These are phyloP conservation scores for Xylota sylvarum DNA, from an alignment of 2,888 invertebrate species.

Conservation along the genomic window DNA sequence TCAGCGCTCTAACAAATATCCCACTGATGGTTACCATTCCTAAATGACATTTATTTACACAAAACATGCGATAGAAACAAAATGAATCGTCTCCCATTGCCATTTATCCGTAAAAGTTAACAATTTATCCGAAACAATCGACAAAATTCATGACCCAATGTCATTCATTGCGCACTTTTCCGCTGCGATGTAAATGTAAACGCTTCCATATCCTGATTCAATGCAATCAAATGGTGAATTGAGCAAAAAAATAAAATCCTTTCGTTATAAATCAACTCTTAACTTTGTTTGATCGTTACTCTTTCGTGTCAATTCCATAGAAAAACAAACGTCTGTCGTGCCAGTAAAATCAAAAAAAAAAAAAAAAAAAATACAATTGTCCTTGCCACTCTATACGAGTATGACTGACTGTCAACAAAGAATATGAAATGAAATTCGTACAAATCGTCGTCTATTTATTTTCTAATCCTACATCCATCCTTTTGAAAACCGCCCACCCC, in stretches of 20 bases:
- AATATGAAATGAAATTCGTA: constrained; percentile 17
- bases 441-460: constrained; percentile 45
- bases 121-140: constrained; percentile 36
- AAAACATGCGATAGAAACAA: neutral
- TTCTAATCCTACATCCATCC: constrained; percentile 6
- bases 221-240: constrained; percentile 32
- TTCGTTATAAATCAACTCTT: constrained; percentile 46
- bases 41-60: constrained; percentile 3
- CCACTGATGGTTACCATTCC: neutral
- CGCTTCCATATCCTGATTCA: constrained; percentile 26
- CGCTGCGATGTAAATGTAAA: constrained; percentile 17
- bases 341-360: constrained; percentile 9
- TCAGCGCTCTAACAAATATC: neutral
- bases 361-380: neutral
- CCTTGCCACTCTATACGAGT: neutral
- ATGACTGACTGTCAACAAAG: neutral
- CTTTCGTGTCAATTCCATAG: constrained; percentile 60
- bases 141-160: constrained; percentile 14
- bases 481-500: neutral
- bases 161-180: constrained; percentile 3
- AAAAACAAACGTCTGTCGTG: constrained; percentile 27
- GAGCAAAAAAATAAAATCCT: neutral
- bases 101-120: neutral
- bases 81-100: constrained; percentile 17
- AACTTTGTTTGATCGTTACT: constrained; percentile 69